A percentile compares a stretch with the other conserved stretches of the same genome.
Conservation (phyloP, 2,113 vertebrate genomes). For the Pithys albifrons region DNA sequence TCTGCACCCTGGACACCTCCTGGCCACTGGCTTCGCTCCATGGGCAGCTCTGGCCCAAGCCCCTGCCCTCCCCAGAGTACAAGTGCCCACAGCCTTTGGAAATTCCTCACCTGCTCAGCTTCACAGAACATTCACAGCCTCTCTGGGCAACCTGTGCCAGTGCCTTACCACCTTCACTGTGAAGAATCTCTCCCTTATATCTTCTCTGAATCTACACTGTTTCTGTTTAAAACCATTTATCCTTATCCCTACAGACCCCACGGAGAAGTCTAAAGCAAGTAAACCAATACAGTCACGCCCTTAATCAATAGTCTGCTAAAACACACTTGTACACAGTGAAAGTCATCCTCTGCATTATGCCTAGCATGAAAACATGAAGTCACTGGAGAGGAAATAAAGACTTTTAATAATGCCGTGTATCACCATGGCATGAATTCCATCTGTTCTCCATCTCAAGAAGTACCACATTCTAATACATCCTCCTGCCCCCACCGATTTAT, state of each 20-base stretch:
- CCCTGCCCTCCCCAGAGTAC: background rate
- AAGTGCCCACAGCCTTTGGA: background rate
- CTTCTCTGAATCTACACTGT: background rate
- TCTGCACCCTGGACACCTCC: background rate
- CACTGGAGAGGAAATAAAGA: background rate
- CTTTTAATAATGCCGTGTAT: background rate
- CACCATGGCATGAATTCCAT: background rate
- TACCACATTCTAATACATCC: background rate
- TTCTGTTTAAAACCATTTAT: background rate
- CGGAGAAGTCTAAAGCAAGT: background rate
- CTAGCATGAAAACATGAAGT: background rate
- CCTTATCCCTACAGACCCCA: background rate
- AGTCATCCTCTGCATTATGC: background rate
- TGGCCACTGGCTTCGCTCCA: rapidly evolving
- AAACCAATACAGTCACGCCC: background rate
- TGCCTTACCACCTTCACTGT: background rate
- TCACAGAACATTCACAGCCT: background rate
- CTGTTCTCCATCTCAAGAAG: background rate
- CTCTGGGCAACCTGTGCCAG: background rate
- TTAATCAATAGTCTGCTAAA: background rate
- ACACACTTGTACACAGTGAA: background rate
- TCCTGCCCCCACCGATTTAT: background rate
- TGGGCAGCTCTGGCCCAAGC: background rate
- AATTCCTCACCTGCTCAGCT: background rate
- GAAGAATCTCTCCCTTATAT: background rate